phyloP scores from a whole-genome alignment of 2,888 invertebrate species.

The Nebria salina region DNA sequence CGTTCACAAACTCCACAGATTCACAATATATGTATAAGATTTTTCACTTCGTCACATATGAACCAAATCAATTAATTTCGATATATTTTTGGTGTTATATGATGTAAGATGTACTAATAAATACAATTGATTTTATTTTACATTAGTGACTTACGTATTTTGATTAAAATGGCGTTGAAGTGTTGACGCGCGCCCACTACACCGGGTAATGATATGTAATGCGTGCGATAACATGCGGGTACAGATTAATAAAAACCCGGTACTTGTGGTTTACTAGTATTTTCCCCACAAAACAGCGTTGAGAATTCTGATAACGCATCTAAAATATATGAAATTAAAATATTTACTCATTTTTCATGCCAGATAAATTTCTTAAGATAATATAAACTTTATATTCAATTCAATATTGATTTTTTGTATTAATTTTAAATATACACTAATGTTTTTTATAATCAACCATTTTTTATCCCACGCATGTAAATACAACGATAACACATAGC shows the following conservation, averaged over 20 bases:
- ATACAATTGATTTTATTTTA: neutral
- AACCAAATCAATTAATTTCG: neutral
- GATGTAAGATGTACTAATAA: neutral
- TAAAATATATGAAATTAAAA: neutral
- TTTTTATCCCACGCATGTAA: neutral
- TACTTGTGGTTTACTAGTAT: conserved; percentile 17
- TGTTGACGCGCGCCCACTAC: conserved; percentile 10
- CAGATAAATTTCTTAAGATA: neutral
- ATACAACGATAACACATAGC: too few relatives aligned
- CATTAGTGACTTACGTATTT: neutral
- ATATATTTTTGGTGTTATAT: neutral
- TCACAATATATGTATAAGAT: neutral
- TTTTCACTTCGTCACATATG: neutral
- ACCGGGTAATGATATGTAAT: conserved; percentile 30
- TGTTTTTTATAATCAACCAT: neutral
- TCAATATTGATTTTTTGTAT: neutral
- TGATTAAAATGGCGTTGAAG: conserved; percentile 4
- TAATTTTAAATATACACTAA: neutral
- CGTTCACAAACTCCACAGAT: conserved; percentile 9
- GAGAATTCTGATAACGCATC: neutral
- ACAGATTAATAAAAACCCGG: conserved; percentile 25
- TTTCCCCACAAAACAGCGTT: neutral
- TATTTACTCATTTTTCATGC: too few relatives aligned
- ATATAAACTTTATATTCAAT: neutral
- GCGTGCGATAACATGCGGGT: conserved; percentile 36